Base-by-base conservation (phyloP, 2,888 invertebrate genomes). In the Idaea aversata region DNA sequence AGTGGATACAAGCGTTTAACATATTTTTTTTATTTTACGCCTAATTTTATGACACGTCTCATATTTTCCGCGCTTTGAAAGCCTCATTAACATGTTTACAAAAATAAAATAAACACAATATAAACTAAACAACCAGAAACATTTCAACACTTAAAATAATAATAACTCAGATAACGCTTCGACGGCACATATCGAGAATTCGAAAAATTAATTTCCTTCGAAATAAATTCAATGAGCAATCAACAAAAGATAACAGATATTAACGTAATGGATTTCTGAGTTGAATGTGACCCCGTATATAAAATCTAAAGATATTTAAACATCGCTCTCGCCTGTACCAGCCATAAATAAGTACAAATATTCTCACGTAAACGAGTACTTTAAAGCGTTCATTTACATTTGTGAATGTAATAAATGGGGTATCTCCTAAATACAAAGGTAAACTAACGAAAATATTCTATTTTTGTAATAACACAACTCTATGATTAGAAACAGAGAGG, bases 311-410 rank as follows among this genome's bases (percentile, higher is more conserved):
- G 90, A 90, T 91, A 91, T 91, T 91, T 91, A 87, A 91, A 90
- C 88, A 90, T 88, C 90, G 85, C 89, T 89, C 88, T 88, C 88
- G 88, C 87, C 84, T 81, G 81, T 82, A 83, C 86, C 79, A 79
- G 82, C 91, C 91, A 91, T 92, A 92, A 92, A 93, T 90, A 91
- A 92, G 92, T 91, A 92, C 88, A 91, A 91, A 93, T 93, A 92
- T 92, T 92, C 91, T 93, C 92, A 93, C 92, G 92, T 91, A 91
- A 90, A 83, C 88, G 87, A 86, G 88, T 89, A 91, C 88, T 83
- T 87, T 87, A 87, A 88, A 86, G 84, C 90, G 87, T 91, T 89
- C 88, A 90, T 91, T 92, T 91, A 91, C 89, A 90, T 91, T 88
- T 86, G 88, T 88, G 87, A 90, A 90, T 89, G 90, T 91, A 88